Conservation (phyloP, 2,113 vertebrate genomes). For the human region GRCh38 chrX:25040501-25041000, state of each 20-base stretch:
- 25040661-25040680: not conserved
- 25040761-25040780: too few species aligned
- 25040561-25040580: not conserved
- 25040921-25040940: too few species aligned
- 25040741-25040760: not conserved
- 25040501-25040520: not conserved
- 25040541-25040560: not conserved
- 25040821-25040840: too few species aligned
- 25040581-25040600: not conserved
- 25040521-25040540: not conserved
- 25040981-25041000: too few species aligned
- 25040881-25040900: too few species aligned
- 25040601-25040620: not conserved
- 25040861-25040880: too few species aligned
- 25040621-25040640: not conserved
- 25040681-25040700: not conserved
- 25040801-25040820: too few species aligned
- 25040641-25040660: not conserved
- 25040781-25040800: too few species aligned
- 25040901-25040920: too few species aligned
- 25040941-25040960: too few species aligned
- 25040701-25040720: not conserved
- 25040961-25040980: too few species aligned
- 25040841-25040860: too few species aligned
- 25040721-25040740: not conserved